A percentile compares a stretch with the other conserved stretches of the same genome.
Conservation (phyloP, 2,113 vertebrate genomes). For the Megaleporinus macrocephalus region DNA sequence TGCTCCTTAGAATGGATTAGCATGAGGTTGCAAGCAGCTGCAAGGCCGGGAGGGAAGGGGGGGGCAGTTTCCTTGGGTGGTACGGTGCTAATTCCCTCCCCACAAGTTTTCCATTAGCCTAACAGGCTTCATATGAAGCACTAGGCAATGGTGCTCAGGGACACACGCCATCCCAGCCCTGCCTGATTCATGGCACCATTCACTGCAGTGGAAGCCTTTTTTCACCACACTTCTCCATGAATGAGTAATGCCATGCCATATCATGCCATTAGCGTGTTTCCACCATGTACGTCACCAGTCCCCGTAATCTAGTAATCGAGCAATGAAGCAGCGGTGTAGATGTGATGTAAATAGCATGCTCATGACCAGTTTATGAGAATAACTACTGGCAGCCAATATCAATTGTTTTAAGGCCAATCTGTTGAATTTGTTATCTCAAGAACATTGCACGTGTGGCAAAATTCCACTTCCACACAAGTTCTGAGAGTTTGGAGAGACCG, state of each 20-base stretch:
- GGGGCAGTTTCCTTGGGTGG: slow-evolving; percentile 71
- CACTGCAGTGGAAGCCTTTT: slow-evolving; percentile 13
- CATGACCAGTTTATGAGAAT: slow-evolving; percentile 15
- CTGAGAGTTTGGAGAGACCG: not conserved
- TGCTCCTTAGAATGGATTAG: slow-evolving; percentile 75
- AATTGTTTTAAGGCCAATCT: slow-evolving; percentile 27
- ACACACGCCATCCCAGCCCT: slow-evolving; percentile 60
- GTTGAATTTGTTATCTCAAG: slow-evolving; percentile 25
- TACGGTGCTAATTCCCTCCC: slow-evolving; percentile 66
- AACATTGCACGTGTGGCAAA: slow-evolving; percentile 25
- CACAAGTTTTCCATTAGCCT: slow-evolving; percentile 79
- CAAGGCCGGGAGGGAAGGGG: slow-evolving; percentile 60
- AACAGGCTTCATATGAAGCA: slow-evolving; percentile 72
- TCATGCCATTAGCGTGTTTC: slow-evolving; percentile 29
- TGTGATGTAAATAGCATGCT: slow-evolving; percentile 14
- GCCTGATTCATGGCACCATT: slow-evolving; percentile 53
- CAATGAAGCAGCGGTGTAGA: not conserved
- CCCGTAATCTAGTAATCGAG: not conserved
- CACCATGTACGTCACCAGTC: slow-evolving; percentile 22
- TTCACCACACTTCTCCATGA: slow-evolving; percentile 27
- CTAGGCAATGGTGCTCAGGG: slow-evolving; percentile 64
- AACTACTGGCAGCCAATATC: slow-evolving; percentile 12
- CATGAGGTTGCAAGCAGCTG: slow-evolving; percentile 74
- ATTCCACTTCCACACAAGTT: not conserved
- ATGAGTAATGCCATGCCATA: slow-evolving; percentile 33